phyloP scores from a whole-genome alignment of 2,888 invertebrate species.

The Aspidiotus rigidus region DNA sequence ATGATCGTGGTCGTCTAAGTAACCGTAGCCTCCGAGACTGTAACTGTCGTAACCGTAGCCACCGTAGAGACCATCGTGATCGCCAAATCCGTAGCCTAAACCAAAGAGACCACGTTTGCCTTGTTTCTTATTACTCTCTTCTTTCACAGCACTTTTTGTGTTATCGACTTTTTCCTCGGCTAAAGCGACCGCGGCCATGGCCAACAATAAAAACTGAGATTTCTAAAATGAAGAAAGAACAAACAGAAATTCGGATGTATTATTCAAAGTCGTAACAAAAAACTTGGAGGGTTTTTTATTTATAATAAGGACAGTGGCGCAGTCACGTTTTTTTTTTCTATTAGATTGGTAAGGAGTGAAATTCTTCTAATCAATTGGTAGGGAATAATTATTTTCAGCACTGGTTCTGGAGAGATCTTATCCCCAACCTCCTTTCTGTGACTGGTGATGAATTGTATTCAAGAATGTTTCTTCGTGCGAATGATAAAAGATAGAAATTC shows the following conservation, averaged over 20 bases:
- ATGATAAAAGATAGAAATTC: too few relatives aligned
- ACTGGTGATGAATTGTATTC: too few relatives aligned
- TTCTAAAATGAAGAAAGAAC: conserved; percentile 10
- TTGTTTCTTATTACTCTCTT: conserved; percentile 34
- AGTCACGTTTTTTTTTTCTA: too few relatives aligned
- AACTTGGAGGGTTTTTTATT: too few relatives aligned
- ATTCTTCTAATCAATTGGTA: too few relatives aligned
- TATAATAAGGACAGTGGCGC: too few relatives aligned
- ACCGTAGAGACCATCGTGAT: conserved; percentile 46
- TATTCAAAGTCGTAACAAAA: too few relatives aligned
- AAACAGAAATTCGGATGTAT: not conserved
- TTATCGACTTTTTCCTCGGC: conserved; percentile 30
- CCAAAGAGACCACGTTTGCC: conserved; percentile 42
- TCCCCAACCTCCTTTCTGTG: too few relatives aligned
- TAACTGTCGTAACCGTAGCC: conserved; percentile 36
- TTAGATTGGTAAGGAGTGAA: too few relatives aligned
- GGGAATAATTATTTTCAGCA: too few relatives aligned
- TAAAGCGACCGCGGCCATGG: conserved; percentile 23
- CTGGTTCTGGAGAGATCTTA: too few relatives aligned
- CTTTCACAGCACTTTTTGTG: conserved; percentile 12
- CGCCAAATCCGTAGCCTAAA: conserved; percentile 40
- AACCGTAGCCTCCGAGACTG: conserved; percentile 36
- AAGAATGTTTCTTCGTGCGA: too few relatives aligned
- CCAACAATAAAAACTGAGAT: conserved; percentile 27
- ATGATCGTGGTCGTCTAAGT: conserved; percentile 34